These are phyloP conservation scores for Semaprochilodus insignis DNA, from an alignment of 2,797 vertebrate genomes.

Conservation along the genomic window DNA sequence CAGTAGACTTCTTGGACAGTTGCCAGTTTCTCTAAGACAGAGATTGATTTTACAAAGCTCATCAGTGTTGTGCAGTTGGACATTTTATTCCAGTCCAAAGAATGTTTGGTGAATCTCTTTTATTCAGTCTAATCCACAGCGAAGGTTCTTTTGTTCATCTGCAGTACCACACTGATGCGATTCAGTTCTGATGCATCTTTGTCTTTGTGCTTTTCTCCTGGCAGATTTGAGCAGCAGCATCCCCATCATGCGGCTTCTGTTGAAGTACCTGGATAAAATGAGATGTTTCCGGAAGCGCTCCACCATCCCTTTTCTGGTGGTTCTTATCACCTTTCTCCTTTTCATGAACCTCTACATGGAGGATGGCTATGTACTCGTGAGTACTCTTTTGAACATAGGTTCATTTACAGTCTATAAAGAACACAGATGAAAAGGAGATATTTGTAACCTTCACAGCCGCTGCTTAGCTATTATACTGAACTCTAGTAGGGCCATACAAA, in stretches of 20 bases:
- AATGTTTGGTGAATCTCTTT: not conserved
- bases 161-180: not conserved
- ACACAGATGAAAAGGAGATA: not conserved
- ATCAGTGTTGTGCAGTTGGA: not conserved
- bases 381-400: slow-evolving; percentile 60
- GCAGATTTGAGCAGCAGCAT: slow-evolving; percentile 70
- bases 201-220: slow-evolving; percentile 17
- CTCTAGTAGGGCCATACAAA: not conserved
- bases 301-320: slow-evolving; percentile 90
- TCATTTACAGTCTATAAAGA: slow-evolving; percentile 6
- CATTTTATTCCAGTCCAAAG: not conserved
- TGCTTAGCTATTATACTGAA: not conserved
- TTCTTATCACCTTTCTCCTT: slow-evolving; percentile 92
- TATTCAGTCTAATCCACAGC: not conserved
- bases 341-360: slow-evolving; percentile 97
- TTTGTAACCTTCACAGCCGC: not conserved
- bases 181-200: not conserved
- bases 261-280: slow-evolving; percentile 95
- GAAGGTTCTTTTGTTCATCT: not conserved
- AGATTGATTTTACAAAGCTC: slow-evolving; percentile 6
- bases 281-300: slow-evolving; percentile 96
- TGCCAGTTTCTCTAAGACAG: not conserved
- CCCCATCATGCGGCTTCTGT: slow-evolving; percentile 80
- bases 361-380: slow-evolving; percentile 94
- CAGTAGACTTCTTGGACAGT: not conserved